phyloP scores from a whole-genome alignment of 2,797 vertebrate species.

The Manis pentadactyla region DNA sequence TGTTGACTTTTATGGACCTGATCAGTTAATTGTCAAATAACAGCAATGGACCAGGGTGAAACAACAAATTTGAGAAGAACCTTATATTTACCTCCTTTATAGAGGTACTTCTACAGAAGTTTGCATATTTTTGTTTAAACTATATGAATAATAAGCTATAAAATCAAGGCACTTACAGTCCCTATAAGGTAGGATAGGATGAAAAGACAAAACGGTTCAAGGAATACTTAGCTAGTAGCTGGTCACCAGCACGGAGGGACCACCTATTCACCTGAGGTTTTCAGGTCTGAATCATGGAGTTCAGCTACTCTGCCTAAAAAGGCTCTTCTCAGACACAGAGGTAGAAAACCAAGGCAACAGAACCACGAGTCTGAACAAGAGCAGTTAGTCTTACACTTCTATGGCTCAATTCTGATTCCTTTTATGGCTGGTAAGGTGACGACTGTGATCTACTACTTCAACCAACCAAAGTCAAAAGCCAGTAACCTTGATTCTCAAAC shows the following conservation, averaged over 20 bases:
- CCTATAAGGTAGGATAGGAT: not conserved
- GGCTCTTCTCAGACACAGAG: not conserved
- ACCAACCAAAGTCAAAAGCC: not conserved
- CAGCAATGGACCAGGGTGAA: not conserved
- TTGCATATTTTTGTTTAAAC: conserved; percentile 12
- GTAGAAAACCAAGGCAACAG: not conserved
- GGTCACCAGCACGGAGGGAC: not conserved
- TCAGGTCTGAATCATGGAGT: not conserved
- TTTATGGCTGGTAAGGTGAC: not conserved
- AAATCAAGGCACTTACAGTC: not conserved
- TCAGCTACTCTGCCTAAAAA: not conserved
- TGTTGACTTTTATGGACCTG: not conserved
- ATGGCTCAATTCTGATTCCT: not conserved
- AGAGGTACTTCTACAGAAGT: not conserved
- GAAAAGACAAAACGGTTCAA: not conserved
- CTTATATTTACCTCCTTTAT: not conserved
- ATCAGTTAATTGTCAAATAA: not conserved
- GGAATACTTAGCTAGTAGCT: conserved; percentile 4
- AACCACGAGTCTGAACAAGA: not conserved
- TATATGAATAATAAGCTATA: not conserved
- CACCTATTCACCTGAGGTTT: not conserved
- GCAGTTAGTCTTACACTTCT: not conserved
- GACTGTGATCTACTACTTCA: not conserved
- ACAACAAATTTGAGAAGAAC: conserved; percentile 5
- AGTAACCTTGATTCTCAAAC: not conserved